phyloP scores from a whole-genome alignment of 1,140 invertebrate species.

The Heterodera schachtii region DNA sequence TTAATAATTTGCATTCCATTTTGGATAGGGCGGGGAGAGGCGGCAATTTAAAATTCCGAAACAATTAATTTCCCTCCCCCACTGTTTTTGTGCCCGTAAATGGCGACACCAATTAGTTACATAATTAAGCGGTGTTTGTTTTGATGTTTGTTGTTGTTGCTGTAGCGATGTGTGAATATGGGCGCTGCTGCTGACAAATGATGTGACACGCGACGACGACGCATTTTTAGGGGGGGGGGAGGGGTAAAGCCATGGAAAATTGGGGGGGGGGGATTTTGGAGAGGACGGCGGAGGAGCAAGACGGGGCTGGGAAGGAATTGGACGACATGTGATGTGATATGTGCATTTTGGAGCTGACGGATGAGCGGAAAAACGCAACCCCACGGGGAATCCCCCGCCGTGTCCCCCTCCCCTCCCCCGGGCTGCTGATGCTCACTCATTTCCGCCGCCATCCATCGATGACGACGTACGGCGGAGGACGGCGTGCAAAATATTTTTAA shows the following conservation, averaged over 20 bases:
- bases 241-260: neutral
- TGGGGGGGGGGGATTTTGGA: neutral
- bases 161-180: neutral
- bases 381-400: neutral
- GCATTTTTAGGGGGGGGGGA: no score
- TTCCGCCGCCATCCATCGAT: neutral
- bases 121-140: neutral
- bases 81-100: no score
- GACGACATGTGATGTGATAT: neutral
- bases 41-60: no score
- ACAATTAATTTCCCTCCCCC: no score
- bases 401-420: neutral
- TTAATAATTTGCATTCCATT: no score
- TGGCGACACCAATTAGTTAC: no score
- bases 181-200: neutral
- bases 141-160: neutral
- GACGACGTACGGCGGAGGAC: neutral
- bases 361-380: neutral
- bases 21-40: no score
- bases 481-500: neutral
- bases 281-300: neutral
- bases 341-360: no score
- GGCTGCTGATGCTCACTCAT: neutral
- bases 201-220: neutral
- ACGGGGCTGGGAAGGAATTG: neutral